Evolutionary conservation across 2,888 invertebrate species (phyloP), one percentile per base, ranked within the genome.

Genomic region (Meghimatium bilineatum): DNA sequence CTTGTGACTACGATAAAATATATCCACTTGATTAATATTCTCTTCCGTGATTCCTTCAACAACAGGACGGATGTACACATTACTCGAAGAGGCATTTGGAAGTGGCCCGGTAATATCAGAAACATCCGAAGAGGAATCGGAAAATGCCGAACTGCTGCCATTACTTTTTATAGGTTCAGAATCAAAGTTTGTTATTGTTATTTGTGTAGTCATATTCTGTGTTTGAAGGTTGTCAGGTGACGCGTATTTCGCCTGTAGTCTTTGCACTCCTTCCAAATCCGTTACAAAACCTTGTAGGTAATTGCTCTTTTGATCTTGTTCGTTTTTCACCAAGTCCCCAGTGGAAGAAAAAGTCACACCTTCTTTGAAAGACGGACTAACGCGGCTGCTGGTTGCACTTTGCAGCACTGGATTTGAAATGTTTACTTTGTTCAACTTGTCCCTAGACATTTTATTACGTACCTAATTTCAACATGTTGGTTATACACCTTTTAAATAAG

Each of bases 1-100:
- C 92, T 96, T 96, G 86, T 96, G 95, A 80, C 96, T 96, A 85
- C 95, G 95, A 87, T 91, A 93, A 85, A 93, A 93, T 85, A 92
- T 91, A 74, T 93, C 93, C 77, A 93, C 91, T 86, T 93, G 93
- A 29, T 90, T 75, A 17, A 93, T 84, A 82, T 93, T 93, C 38
- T 91, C 89, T 34, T 92, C 93, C 0, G 89, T 89, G 1, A 91
- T 88, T 2, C 90, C 90, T 77, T 91, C 91, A 1, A 88, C 87
- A 44, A 88, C 88, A 26, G 88, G 89, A 60, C 79, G 69, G 17
- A 77, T 67, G 36, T 81, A 79, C 23, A 67, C 76, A 20, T 67
- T 56, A 49, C 72, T 38, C 23, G 83, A 80, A 52, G 75, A 79
- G 5, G 49, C 32, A 26, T 74, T 44, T 1, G 82, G 79, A 26